A percentile compares a stretch with the other conserved stretches of the same genome.
Evolutionary conservation across 2,888 invertebrate genomes (phyloP).

Genomic region (Xestia sexstrigata): DNA sequence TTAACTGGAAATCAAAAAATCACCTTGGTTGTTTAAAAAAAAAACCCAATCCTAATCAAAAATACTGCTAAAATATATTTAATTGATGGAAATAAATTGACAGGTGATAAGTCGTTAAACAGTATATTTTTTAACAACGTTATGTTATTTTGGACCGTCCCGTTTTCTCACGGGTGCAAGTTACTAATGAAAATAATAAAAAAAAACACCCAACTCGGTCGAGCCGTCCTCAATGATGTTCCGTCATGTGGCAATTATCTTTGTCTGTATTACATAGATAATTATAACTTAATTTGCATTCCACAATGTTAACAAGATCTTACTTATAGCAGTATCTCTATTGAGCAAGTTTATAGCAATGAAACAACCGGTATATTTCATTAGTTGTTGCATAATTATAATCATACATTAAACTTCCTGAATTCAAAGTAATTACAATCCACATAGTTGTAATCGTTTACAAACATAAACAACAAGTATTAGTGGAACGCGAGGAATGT

Average conservation of each 20-base stretch:
- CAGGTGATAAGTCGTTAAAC: no score
- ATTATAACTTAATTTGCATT: neutral
- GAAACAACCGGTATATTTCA: neutral
- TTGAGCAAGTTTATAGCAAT: slow-evolving; percentile 1
- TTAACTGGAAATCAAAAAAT: no score
- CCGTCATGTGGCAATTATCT: neutral
- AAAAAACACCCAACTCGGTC: neutral
- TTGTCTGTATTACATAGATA: neutral
- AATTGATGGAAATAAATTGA: no score
- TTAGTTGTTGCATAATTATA: slow-evolving; percentile 8
- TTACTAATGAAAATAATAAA: neutral
- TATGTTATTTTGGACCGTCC: no score
- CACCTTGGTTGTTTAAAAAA: no score
- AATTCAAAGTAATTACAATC: slow-evolving; percentile 19
- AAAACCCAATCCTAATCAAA: no score
- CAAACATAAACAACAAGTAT: slow-evolving; percentile 23
- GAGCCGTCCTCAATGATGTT: neutral
- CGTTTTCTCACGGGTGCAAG: no score
- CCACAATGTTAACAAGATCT: neutral
- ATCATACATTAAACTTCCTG: slow-evolving; percentile 24
- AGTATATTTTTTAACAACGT: no score
- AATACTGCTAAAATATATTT: no score
- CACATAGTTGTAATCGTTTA: slow-evolving; percentile 38
- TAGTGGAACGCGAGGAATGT: slow-evolving; percentile 17
- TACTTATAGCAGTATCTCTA: neutral